phyloP scores from a whole-genome alignment of 2,797 vertebrate species.

The Dendrocincla tyrannina region DNA sequence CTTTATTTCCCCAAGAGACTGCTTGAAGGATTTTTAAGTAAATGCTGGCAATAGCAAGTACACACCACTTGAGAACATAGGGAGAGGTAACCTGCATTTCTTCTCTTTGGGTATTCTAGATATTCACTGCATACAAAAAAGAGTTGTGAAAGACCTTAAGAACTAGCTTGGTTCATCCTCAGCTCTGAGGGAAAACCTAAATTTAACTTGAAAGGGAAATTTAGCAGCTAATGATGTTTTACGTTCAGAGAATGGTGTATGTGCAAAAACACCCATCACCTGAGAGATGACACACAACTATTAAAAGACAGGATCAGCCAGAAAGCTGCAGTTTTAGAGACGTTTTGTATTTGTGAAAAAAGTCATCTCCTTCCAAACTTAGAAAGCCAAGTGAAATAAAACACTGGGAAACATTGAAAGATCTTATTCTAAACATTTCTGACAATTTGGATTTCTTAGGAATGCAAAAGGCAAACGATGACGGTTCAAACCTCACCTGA shows the following conservation, averaged over 20 bases:
- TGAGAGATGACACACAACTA: background rate
- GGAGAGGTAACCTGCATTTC: background rate
- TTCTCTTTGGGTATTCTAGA: background rate
- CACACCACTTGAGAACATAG: background rate
- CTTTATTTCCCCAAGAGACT: background rate
- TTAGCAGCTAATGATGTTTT: background rate
- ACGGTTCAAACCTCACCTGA: background rate
- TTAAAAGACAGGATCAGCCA: background rate
- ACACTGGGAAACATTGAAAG: rapidly evolving
- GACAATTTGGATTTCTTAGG: background rate
- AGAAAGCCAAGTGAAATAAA: background rate
- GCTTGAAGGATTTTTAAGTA: background rate
- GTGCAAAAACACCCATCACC: background rate
- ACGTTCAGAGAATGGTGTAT: background rate
- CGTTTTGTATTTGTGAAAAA: background rate
- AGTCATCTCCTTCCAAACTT: background rate
- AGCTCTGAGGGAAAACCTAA: background rate
- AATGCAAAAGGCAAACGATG: background rate
- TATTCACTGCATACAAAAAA: background rate
- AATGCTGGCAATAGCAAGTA: background rate
- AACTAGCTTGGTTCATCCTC: background rate
- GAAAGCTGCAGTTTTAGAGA: background rate
- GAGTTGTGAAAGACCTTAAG: background rate
- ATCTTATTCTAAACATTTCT: background rate
- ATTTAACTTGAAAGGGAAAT: background rate